These are phyloP conservation scores for Luehdorfia chinensis DNA, from an alignment of 1,140 invertebrate species.

Conservation along the genomic window DNA sequence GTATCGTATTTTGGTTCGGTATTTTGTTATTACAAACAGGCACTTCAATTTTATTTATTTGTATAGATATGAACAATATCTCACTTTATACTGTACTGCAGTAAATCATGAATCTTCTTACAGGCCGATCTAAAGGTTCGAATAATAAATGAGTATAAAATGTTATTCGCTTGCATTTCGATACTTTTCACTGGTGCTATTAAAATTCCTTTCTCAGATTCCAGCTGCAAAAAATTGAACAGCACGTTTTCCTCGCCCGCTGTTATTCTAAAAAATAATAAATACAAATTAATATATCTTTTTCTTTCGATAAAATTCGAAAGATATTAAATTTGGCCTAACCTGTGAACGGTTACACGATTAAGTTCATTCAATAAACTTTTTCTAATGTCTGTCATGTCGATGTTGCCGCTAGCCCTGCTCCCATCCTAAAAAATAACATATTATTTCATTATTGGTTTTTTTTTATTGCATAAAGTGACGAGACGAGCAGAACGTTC, in stretches of 20 bases:
- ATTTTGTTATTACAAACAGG: too few relatives aligned
- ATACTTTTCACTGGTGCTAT: conserved; percentile 78
- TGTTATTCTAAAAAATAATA: conserved; percentile 75
- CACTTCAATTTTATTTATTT: too few relatives aligned
- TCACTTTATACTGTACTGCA: conserved; percentile 84
- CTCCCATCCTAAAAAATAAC: conserved; percentile 78
- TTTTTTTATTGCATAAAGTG: too few relatives aligned
- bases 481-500: too few relatives aligned
- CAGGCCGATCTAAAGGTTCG: conserved; percentile 82
- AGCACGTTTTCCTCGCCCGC: conserved; percentile 82
- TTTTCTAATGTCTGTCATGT: conserved; percentile 84
- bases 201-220: conserved; percentile 81
- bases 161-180: conserved; percentile 60
- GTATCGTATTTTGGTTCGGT: too few relatives aligned
- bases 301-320: too few relatives aligned
- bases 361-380: conserved; percentile 84
- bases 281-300: too few relatives aligned
- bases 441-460: too few relatives aligned
- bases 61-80: too few relatives aligned
- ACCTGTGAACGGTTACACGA: conserved; percentile 75
- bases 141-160: conserved; percentile 78
- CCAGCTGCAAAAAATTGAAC: conserved; percentile 83
- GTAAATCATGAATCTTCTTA: conserved; percentile 82
- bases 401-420: conserved; percentile 79
- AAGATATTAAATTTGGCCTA: conserved; percentile 5